These are phyloP conservation scores for Paracyprichromis sp. DNA, from an alignment of 2,113 vertebrate species.

Conservation along the genomic window DNA sequence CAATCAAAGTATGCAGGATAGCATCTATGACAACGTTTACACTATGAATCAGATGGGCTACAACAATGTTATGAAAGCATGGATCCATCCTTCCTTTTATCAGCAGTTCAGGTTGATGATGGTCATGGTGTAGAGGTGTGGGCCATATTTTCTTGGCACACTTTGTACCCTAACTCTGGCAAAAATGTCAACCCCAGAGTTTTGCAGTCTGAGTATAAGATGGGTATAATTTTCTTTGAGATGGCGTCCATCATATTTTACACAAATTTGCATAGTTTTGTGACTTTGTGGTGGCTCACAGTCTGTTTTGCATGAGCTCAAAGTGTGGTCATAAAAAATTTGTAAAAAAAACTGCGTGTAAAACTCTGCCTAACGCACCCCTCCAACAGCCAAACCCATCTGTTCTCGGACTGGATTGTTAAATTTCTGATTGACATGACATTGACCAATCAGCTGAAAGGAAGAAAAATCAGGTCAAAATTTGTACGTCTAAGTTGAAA, in stretches of 20 bases:
- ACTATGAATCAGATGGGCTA: neutral
- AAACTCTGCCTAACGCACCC: neutral
- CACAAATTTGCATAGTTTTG: accelerated
- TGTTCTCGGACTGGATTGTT: neutral
- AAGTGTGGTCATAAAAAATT: neutral
- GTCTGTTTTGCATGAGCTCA: neutral
- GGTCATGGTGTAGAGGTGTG: neutral
- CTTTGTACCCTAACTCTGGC: accelerated
- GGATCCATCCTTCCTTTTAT: neutral
- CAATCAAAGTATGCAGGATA: neutral
- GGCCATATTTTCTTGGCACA: accelerated
- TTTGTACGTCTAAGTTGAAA: neutral
- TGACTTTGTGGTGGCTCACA: neutral
- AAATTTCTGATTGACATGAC: neutral
- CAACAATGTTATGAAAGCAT: accelerated
- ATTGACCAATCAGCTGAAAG: neutral
- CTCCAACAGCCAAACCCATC: neutral
- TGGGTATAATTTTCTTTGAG: accelerated
- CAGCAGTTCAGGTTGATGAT: neutral
- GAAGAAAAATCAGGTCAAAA: neutral
- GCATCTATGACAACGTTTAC: accelerated
- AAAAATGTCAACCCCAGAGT: neutral
- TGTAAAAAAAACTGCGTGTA: neutral
- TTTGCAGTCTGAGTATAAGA: neutral
- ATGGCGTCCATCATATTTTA: neutral